Percentiles rank a stretch among this genome's conserved stretches.
phyloP scores from a whole-genome alignment of 2,888 invertebrate species.

The Biston stratarius region DNA sequence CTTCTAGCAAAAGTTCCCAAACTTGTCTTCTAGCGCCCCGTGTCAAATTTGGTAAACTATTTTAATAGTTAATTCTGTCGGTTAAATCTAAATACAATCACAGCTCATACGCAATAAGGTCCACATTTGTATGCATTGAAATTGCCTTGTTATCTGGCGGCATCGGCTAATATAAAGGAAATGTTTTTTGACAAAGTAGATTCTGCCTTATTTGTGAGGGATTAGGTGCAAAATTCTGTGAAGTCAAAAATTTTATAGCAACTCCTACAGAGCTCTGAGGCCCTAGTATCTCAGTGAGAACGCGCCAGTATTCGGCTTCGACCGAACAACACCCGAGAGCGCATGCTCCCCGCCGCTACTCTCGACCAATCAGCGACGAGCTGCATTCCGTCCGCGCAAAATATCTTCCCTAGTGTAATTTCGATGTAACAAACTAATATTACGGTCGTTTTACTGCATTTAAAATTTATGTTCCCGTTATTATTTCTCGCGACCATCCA shows the following conservation, averaged over 20 bases:
- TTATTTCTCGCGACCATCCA: background rate
- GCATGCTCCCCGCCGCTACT: slow-evolving; percentile 82
- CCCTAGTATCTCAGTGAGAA: slow-evolving; percentile 83
- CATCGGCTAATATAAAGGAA: slow-evolving; percentile 67
- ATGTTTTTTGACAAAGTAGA: slow-evolving; percentile 42
- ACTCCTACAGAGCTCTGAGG: slow-evolving; percentile 82
- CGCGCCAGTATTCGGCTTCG: slow-evolving; percentile 85
- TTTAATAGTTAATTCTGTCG: slow-evolving; percentile 61
- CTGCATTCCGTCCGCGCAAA: slow-evolving; percentile 59
- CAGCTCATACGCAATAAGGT: slow-evolving; percentile 48
- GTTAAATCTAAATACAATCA: slow-evolving; percentile 19
- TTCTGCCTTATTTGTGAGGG: slow-evolving; percentile 36
- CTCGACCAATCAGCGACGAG: slow-evolving; percentile 77
- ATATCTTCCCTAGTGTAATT: slow-evolving; percentile 52
- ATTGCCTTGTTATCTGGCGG: slow-evolving; percentile 72
- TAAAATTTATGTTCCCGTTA: slow-evolving; percentile 13
- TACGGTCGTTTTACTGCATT: slow-evolving; percentile 12
- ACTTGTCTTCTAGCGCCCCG: slow-evolving; percentile 66
- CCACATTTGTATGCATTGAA: slow-evolving; percentile 52
- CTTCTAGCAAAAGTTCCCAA: slow-evolving; percentile 61
- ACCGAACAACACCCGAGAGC: slow-evolving; percentile 76
- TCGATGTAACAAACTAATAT: slow-evolving; percentile 39
- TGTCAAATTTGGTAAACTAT: slow-evolving; percentile 79
- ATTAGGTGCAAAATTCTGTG: slow-evolving; percentile 53
- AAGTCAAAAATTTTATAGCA: slow-evolving; percentile 48